Base-by-base conservation (phyloP, 2,888 invertebrate species). In the Mythimna albipuncta region DNA sequence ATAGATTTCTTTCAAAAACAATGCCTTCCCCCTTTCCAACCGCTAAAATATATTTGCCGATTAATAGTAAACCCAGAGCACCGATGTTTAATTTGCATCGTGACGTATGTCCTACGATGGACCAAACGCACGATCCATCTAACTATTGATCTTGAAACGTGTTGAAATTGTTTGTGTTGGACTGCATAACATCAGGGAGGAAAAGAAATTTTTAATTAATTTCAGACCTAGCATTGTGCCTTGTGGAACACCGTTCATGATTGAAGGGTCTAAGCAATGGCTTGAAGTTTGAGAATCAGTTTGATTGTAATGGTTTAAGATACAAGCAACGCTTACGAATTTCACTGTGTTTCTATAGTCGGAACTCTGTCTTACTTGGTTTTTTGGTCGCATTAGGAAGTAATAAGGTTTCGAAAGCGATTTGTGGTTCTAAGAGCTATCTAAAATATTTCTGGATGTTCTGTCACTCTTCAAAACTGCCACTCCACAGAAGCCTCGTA, bases 31-130 rank as follows among this genome's bases (percentile, higher is more conserved):
- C 55, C 13, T 9, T n/a, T 16, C n/a, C 47, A 58, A 2, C 58
- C 21, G 55, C 74, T 72, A 64, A 59, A 80, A 69, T 81, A 68
- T 70, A 72, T 67, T 76, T 61, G 70, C 62, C 58, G 0, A 68
- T 54, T 26, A 54, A 54, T 70, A 72, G 85, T 76, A 79, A 72
- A 82, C 68, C 63, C 70, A 66, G 52, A 64, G 47, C 76, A 80
- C 76, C 67, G 69, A 83, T 77, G 67, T 78, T 69, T 80, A 69
- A 74, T 77, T 79, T 84, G 38, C 78, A 70, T 81, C 67, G 75
- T 72, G 72, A 68, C 62, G 73, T 64, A 67, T 68, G 84, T 78
- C 68, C 75, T 59, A 69, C 35, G 66, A 64, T 65, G 70, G 66
- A 67, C 67, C 71, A 76, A 76, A 77, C 72, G 65, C 61, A 65